A percentile compares a stretch with the other conserved stretches of the same genome.
Evolutionary conservation across 2,888 invertebrate genomes (phyloP).

Genomic region (Syrista parreyssii): DNA sequence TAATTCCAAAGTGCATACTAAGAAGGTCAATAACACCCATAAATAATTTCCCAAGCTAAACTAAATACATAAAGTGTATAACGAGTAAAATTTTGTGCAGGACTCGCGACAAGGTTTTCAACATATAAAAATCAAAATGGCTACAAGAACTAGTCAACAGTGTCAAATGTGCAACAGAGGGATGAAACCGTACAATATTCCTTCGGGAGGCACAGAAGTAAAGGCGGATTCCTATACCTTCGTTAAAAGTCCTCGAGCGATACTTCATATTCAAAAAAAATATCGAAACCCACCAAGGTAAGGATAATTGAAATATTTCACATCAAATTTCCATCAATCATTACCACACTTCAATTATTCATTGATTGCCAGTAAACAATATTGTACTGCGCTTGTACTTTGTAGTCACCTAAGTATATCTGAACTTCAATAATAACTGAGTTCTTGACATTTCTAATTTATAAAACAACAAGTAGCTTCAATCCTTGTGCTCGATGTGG

Average conservation of each 20-base stretch:
- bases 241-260: slow-evolving; percentile 56
- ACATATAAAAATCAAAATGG: slow-evolving; percentile 37
- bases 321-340: background rate
- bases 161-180: slow-evolving; percentile 59
- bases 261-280: slow-evolving; percentile 54
- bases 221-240: slow-evolving; percentile 50
- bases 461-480: background rate
- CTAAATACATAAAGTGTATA: background rate
- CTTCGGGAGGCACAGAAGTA: slow-evolving; percentile 32
- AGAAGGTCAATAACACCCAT: background rate
- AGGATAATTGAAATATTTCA: slow-evolving; percentile 13
- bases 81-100: background rate
- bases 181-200: slow-evolving; percentile 48
- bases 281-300: slow-evolving; percentile 47
- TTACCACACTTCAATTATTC: background rate
- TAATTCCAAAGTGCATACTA: background rate
- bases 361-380: background rate
- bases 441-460: background rate
- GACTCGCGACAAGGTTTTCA: background rate
- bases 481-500: background rate
- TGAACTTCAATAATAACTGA: background rate
- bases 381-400: background rate
- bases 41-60: background rate
- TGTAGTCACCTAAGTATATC: background rate
- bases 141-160: slow-evolving; percentile 47